phyloP scores from a whole-genome alignment of 92 coral and sea anemone genomes.

The Palythoa grandis region DNA sequence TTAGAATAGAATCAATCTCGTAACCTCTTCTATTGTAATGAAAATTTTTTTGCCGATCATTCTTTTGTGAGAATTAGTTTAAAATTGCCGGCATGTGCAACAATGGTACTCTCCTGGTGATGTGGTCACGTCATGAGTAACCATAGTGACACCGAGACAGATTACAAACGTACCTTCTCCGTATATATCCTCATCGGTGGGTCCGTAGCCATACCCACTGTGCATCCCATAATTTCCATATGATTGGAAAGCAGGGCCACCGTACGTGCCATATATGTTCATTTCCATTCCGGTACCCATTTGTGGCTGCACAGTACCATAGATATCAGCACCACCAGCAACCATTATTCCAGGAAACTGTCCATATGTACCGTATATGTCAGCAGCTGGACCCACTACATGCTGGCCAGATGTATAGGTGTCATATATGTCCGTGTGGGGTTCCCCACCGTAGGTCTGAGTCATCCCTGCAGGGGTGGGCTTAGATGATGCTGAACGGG shows the following conservation, averaged over 20 bases:
- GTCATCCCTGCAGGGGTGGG: conserved; percentile 1
- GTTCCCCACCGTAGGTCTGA: not conserved
- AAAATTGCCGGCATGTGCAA: too few relatives aligned
- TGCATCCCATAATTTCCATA: conserved; percentile 14
- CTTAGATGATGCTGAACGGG: not conserved
- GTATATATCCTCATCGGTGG: not conserved
- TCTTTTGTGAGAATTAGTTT: too few relatives aligned
- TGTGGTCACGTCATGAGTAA: too few relatives aligned
- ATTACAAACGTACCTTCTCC: not conserved
- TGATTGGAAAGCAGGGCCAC: not conserved
- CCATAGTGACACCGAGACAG: too few relatives aligned
- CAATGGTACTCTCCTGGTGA: too few relatives aligned
- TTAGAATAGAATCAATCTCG: too few relatives aligned
- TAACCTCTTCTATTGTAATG: too few relatives aligned
- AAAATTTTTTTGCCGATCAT: too few relatives aligned
- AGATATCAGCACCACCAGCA: not conserved
- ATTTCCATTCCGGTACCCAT: not conserved
- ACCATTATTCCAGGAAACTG: not conserved
- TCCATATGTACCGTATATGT: not conserved
- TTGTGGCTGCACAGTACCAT: conserved; percentile 9
- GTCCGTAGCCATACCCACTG: not conserved
- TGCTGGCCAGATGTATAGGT: not conserved
- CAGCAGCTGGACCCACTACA: not conserved
- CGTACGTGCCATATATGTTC: conserved; percentile 10
- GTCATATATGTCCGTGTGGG: conserved; percentile 1